Base-by-base conservation (phyloP, 2,797 vertebrate genomes). In the Chelmon rostratus region DNA sequence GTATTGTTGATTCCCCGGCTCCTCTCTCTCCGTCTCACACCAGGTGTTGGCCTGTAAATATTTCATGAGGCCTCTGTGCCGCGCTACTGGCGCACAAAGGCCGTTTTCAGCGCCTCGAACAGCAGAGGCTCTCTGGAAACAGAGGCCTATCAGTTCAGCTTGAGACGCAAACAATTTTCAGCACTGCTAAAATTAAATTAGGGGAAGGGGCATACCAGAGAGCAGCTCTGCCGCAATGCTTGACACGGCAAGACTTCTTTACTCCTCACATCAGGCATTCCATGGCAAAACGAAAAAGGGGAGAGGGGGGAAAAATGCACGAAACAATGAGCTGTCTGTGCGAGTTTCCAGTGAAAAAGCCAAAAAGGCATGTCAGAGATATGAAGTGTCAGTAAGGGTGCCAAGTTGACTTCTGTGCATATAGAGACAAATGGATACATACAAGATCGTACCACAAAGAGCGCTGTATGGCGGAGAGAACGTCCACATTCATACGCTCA, bases 161-260 rank as follows among this genome's bases (percentile, higher is more conserved):
- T 44, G 89, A 83, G 87, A 92, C 69, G 70, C 85, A 76, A 89
- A 93, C 88, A 86, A 88, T 89, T 88, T 94, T 90, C 91, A 90
- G 90, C 84, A 21, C 65, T 63, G 88, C 93, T 95, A 92, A 94
- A 95, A 96, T 95, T 94, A 93, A 95, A 95, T 94, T 89, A 92
- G 86, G 86, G 86, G 78, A 84, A 84, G 83, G 85, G 91, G 79
- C 78, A 76, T 84, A 86, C 73, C 85, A 76, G 88, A 68, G 81
- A 82, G 85, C 82, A 83, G 86, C 73, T 73, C 81, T 65, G 79
- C 81, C 19, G 61, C 84, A 89, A 80, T 78, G 88, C 82, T 87
- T 49, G 78, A 86, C 92, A 88, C 53, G 66, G 79, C 86, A 44
- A 75, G 81, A 78, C 88, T 80, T 84, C 90, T 94, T 90, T 84